Base-by-base conservation (phyloP, 1,140 invertebrate genomes). In the Paralvinella palmiformis region DNA sequence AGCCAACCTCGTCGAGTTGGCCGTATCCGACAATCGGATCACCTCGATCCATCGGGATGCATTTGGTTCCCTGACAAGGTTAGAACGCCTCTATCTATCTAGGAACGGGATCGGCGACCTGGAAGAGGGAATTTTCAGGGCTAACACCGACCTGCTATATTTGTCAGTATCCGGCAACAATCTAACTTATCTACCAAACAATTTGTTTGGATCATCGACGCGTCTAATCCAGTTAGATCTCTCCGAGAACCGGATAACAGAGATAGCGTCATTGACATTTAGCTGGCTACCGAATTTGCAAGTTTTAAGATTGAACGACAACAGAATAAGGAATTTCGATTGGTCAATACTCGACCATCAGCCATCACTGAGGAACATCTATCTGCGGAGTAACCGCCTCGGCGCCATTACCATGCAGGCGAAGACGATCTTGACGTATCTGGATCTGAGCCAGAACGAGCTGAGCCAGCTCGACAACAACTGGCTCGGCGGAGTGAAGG, bases 1-100 rank as follows among this genome's bases (percentile, higher is more conserved):
- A 41, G 58, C n/a, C 58, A 85, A 87, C 29, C 78, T 95, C 17
- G 84, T 87, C 0, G 86, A 88, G 6, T 79, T 95, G 59, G 89
- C 92, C 75, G 80, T 64, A 1, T 88, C 87, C 65, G 88, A 89
- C 50, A 90, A 90, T n/a, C 88, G 86, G 1, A 81, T 94, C 55
- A 84, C 85, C 29, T 88, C 89, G 68, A 88, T 94, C 53, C 88
- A 86, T 45, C 83, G 85, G 2, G 83, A 85, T 24, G 88, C 91
- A 1, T 90, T 94, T 67, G 83, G 85, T 24, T 13, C 1, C 6
- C 27, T 22, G 13, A 33, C 55, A 6, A 57, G 17, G 55, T 17
- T 57, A 20, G 33, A 57, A 32, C 13, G 50, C 33, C 29, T 63
- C 17, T 32, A 36, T 13, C 50, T 63, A 4, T 31, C 55, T 7